Percentiles rank a stretch among this genome's conserved stretches.
phyloP scores from a whole-genome alignment of 1,140 invertebrate species.

The Melanaphis sacchari region DNA sequence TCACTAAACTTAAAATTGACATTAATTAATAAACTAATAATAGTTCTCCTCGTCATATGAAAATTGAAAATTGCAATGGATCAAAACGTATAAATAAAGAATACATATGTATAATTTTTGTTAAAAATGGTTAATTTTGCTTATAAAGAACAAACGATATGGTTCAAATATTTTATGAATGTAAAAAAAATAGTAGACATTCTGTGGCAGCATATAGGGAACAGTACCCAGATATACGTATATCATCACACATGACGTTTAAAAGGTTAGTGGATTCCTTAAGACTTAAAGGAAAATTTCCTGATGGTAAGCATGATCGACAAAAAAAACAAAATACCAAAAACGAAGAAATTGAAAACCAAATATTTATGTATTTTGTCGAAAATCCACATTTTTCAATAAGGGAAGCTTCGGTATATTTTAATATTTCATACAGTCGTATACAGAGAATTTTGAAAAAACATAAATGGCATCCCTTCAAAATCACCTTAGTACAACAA shows the following conservation, averaged over 20 bases:
- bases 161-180: neutral
- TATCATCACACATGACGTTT: neutral
- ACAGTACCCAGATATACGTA: neutral
- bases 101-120: no score
- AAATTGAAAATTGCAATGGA: no score
- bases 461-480: conserved; percentile 58
- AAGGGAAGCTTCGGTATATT: neutral
- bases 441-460: conserved; percentile 1
- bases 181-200: conserved; percentile 1
- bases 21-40: no score
- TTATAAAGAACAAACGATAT: neutral
- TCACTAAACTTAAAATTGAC: no score
- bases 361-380: neutral
- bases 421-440: neutral
- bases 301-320: neutral
- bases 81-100: no score
- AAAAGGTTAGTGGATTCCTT: neutral
- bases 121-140: no score
- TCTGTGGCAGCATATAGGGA: neutral
- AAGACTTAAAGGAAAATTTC: neutral
- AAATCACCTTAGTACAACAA: conserved; percentile 57
- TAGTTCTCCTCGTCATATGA: no score
- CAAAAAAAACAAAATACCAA: neutral
- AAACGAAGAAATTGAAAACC: neutral
- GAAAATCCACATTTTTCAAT: neutral